Evolutionary conservation across 2,797 vertebrate species (phyloP).

Genomic region (Melanotaenia pygmaea): DNA sequence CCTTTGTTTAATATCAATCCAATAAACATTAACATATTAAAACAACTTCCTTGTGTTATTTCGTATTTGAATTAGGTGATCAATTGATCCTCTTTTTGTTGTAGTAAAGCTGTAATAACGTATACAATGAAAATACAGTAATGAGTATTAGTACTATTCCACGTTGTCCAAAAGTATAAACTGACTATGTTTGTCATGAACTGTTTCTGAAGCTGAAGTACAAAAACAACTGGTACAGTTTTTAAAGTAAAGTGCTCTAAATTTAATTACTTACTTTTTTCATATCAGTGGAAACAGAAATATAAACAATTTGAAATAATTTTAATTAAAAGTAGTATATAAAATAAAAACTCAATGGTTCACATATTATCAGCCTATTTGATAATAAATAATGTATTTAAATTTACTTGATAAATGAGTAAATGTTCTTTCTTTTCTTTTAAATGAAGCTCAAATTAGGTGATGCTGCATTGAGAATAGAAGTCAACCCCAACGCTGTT

Average conservation of each 20-base stretch:
- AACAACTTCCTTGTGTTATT: background rate
- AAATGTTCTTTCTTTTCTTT: conserved; percentile 7
- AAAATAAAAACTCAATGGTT: background rate
- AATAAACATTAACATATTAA: background rate
- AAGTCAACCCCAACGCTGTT: conserved; percentile 84
- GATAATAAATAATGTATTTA: background rate
- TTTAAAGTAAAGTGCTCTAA: background rate
- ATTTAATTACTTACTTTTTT: background rate
- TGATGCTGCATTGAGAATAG: conserved; percentile 88
- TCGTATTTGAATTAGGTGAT: background rate
- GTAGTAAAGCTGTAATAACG: background rate
- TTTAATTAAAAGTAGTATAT: background rate
- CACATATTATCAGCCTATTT: background rate
- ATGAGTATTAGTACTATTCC: background rate
- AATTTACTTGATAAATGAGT: background rate
- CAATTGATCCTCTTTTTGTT: background rate
- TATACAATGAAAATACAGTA: background rate
- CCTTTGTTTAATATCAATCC: background rate
- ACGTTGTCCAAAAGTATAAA: background rate
- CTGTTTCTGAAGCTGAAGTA: too few relatives aligned
- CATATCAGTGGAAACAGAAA: background rate
- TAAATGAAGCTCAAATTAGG: conserved; percentile 77
- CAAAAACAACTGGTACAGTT: background rate
- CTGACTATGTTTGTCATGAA: background rate
- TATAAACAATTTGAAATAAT: background rate